Conservation (phyloP, 1,140 invertebrate species). For the Heterodera carotae region DNA sequence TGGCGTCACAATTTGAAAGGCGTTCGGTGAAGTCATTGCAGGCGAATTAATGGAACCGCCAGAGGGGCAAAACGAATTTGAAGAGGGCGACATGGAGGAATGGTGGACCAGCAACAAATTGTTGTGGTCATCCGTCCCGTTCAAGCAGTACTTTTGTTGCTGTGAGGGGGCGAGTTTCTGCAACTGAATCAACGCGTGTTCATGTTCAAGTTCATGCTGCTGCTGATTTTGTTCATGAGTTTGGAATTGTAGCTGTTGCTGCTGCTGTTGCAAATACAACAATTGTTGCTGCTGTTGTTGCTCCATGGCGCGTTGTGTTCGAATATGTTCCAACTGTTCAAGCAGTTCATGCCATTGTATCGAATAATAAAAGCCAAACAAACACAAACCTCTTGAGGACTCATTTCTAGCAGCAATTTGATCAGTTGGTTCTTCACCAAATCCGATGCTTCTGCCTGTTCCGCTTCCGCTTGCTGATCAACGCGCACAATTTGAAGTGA, state of each 20-base stretch:
- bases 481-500: slow-evolving; percentile 5
- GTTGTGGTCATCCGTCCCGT: not conserved
- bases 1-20: not conserved
- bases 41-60: not conserved
- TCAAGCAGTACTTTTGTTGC: not conserved
- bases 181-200: not conserved
- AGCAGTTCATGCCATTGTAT: no score
- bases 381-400: slow-evolving; percentile 27
- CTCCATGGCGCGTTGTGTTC: not conserved
- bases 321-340: slow-evolving; percentile 15
- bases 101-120: not conserved
- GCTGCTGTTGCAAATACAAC: not conserved
- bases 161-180: not conserved
- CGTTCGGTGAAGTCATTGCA: slow-evolving; percentile 6
- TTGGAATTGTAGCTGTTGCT: not conserved
- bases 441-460: slow-evolving; percentile 11
- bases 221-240: not conserved
- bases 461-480: not conserved
- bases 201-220: not conserved
- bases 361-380: no score
- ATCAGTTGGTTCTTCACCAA: slow-evolving; percentile 48
- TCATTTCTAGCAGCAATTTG: slow-evolving; percentile 47
- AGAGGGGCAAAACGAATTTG: not conserved
- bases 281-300: not conserved
- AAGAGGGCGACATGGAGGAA: not conserved